Base-by-base conservation (phyloP, 2,888 invertebrate species). In the Philaethria dido region DNA sequence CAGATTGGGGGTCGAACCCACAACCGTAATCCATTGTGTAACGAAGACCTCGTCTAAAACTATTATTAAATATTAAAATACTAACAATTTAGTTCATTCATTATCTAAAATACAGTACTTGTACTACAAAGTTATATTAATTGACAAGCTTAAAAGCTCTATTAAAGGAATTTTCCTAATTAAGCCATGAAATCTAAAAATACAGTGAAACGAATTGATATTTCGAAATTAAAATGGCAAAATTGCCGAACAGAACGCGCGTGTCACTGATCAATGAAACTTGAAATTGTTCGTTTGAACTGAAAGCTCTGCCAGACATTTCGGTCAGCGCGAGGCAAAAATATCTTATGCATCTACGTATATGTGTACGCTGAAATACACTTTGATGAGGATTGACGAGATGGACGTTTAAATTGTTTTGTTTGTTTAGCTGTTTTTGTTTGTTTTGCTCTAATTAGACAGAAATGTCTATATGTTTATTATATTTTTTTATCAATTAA, bases 221-320 rank as follows among this genome's bases (percentile, higher is more conserved):
- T 57, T 42, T 57, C n/a, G 25, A 42, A 57, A 42, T 42, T 22
- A 57, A 57, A 57, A 57, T 25, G 57, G 42, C 22, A 39, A 42
- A 57, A 42, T 42, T 25, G 22, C 22, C 25, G 57, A 57, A 57
- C 16, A 57, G 57, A 57, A 42, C 42, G 39, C 39, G 39, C 22
- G 42, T 55, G 55, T 42, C 57, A 42, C 42, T 57, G 42, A 57
- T 57, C 57, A 57, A 42, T 42, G 22, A 57, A 57, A 52, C 42
- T 57, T 57, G 39, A 55, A 55, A 55, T 25, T 16, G 52, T 57
- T 57, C 57, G 11, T 16, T 55, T 55, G 22, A 57, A 57, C 42
- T 57, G 39, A 57, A 39, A 57, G 22, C 42, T 25, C 25, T 25
- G 25, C 22, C 16, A 42, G 42, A 25, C 42, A 42, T 57, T 25